A percentile compares a stretch with the other conserved stretches of the same genome.
Evolutionary conservation across 2,888 invertebrate genomes (phyloP).

Genomic region (Drosophila mercatorum): DNA sequence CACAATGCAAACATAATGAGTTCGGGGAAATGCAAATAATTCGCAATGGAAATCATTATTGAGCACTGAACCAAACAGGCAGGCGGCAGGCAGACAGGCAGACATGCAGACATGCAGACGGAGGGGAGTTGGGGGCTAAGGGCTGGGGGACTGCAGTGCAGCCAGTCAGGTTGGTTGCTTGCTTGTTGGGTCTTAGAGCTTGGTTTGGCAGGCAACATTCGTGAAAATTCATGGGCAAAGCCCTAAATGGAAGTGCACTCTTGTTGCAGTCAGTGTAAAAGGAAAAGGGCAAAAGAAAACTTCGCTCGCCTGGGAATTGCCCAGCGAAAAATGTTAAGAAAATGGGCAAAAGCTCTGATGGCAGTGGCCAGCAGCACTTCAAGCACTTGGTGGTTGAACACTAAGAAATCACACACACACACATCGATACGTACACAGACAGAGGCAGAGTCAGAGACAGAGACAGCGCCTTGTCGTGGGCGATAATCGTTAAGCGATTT

Average conservation of each 20-base stretch:
- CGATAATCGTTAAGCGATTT: conserved; percentile 57
- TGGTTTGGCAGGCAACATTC: conserved; percentile 14
- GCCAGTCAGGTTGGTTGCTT: neutral
- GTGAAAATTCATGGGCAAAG: conserved; percentile 46
- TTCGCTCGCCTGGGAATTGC: conserved; percentile 23
- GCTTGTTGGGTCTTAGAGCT: neutral
- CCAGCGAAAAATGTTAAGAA: conserved; percentile 29
- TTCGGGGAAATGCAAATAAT: conserved; percentile 73
- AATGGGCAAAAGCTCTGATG: conserved; percentile 27
- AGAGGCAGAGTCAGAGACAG: neutral
- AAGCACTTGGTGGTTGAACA: conserved; percentile 16
- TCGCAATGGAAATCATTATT: conserved; percentile 74
- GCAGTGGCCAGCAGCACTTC: conserved; percentile 6
- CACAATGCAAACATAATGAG: conserved; percentile 75
- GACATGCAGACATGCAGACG: neutral
- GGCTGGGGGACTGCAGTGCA: neutral
- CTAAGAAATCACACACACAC: conserved; percentile 32
- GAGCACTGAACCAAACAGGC: conserved; percentile 62
- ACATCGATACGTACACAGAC: neutral
- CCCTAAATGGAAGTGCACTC: conserved; percentile 41
- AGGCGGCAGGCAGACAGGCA: neutral
- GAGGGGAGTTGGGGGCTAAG: neutral
- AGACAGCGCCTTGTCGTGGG: conserved; percentile 35
- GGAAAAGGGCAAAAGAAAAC: neutral
- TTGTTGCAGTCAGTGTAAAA: conserved; percentile 28